Conservation (phyloP, 2,113 vertebrate genomes). For the Hippocampus zosterae region DNA sequence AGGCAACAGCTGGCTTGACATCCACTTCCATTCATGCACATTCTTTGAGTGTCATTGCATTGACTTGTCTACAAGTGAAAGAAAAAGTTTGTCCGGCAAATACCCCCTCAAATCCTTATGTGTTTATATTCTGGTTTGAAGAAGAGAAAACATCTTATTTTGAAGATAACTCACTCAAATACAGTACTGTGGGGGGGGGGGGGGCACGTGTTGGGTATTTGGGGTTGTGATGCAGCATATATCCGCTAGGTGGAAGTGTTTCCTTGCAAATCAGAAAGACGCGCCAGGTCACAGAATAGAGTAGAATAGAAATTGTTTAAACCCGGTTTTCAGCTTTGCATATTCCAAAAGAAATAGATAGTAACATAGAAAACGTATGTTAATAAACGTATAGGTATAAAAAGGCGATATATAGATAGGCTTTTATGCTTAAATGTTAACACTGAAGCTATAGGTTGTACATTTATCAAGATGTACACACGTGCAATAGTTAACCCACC, state of each 20-base stretch:
- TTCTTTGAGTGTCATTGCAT: conserved; percentile 3
- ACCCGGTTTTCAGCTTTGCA: neutral
- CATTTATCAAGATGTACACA: too few species aligned
- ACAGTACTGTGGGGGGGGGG: neutral
- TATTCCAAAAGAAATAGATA: neutral
- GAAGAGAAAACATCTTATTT: neutral
- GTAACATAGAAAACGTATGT: neutral
- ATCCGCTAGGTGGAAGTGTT: conserved; percentile 42
- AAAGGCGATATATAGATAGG: neutral
- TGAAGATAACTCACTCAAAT: neutral
- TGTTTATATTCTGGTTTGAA: neutral
- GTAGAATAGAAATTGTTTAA: neutral
- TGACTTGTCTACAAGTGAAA: neutral
- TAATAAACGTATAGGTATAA: neutral
- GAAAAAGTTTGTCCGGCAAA: neutral
- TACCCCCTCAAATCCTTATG: conserved; percentile 1
- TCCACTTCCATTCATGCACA: conserved; percentile 1
- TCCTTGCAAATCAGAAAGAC: neutral
- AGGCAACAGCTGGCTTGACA: conserved; percentile 49
- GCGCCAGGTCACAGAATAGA: neutral
- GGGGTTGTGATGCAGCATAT: too few species aligned
- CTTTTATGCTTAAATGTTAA: neutral
- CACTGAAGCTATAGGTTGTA: too few species aligned
- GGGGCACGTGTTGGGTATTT: neutral
- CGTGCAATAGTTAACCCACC: too few species aligned